A percentile compares a stretch with the other conserved stretches of the same genome.
phyloP scores from a whole-genome alignment of 2,113 vertebrate genomes.

The Perccottus glenii region DNA sequence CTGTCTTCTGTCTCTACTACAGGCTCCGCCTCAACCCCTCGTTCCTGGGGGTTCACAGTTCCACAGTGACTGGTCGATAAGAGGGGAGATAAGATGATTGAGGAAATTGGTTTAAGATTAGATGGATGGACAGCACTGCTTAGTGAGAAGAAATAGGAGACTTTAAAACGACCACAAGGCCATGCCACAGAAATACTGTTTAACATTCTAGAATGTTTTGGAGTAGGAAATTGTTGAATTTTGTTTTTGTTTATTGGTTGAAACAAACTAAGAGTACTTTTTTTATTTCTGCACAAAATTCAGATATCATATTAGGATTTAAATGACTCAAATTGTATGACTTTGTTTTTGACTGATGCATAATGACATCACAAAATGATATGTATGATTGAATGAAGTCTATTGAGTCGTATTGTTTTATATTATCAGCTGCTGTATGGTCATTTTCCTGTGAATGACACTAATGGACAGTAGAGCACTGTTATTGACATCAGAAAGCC shows the following conservation, averaged over 20 bases:
- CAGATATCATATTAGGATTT: too few species aligned
- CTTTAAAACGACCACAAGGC: conserved; percentile 4
- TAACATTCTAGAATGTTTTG: not conserved
- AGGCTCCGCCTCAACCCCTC: conserved; percentile 23
- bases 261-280: too few species aligned
- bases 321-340: too few species aligned
- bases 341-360: too few species aligned
- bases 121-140: conserved; percentile 24
- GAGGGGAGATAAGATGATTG: conserved; percentile 56
- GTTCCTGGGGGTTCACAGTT: conserved; percentile 34
- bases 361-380: not conserved
- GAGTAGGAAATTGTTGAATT: not conserved
- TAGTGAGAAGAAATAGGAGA: conserved; percentile 43
- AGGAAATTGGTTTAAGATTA: conserved; percentile 53
- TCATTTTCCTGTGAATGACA: not conserved
- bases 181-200: not conserved
- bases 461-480: not conserved
- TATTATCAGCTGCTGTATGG: not conserved
- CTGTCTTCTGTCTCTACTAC: conserved; percentile 4
- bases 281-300: too few species aligned
- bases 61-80: conserved; percentile 45
- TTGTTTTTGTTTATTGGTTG: too few species aligned
- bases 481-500: conserved; percentile 18
- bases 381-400: too few species aligned
- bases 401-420: not conserved